Evolutionary conservation across 1,140 invertebrate species (phyloP), one percentile per base, ranked within the genome.

Genomic region (Orius insidiosus): DNA sequence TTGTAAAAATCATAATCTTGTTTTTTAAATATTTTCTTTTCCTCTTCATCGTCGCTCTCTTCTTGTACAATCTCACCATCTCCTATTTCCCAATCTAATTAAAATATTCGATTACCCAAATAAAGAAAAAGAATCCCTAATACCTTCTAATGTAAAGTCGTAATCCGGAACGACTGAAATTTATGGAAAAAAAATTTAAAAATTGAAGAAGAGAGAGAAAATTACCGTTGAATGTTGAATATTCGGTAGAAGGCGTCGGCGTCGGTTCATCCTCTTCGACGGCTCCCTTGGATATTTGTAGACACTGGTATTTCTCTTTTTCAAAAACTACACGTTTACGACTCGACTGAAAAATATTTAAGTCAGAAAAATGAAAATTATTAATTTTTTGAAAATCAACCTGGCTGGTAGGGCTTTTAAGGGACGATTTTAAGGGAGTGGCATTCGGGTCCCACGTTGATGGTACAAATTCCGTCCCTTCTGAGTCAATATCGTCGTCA

Each of bases 211-310:
- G 41, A 49, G 5, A 45, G 40, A 47, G 18, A 31, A 10, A 45
- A 38, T 47, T 53, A 62, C 61, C 61, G 42, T 59, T 49, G 50
- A 58, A 61, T 33, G 54, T 53, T 18, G 53, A 53, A 39, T 56
- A 63, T 47, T 63, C 60, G 44, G 45, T 36, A 11, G 24, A 3
- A 15, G 53, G 46, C 8, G 50, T 45, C 35, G 52, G 50, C 50
- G 50, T 52, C 3, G 44, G 49, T 7, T 16, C 41, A 6, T 49
- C 47, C 13, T 48, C 45, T n/a, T 54, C 52, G 34, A 50, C 49
- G 48, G 47, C 60, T 83, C 80, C 53, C 77, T 72, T 15, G 81
- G 81, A 63, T 85, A 84, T 57, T 84, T 78, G 58, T 83, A 85
- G 33, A 84, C 77, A 80, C 57, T 82, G 78, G 59, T 82, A 81